Conservation (phyloP, 1,140 invertebrate genomes). For the Drosophila aff. region DNA sequence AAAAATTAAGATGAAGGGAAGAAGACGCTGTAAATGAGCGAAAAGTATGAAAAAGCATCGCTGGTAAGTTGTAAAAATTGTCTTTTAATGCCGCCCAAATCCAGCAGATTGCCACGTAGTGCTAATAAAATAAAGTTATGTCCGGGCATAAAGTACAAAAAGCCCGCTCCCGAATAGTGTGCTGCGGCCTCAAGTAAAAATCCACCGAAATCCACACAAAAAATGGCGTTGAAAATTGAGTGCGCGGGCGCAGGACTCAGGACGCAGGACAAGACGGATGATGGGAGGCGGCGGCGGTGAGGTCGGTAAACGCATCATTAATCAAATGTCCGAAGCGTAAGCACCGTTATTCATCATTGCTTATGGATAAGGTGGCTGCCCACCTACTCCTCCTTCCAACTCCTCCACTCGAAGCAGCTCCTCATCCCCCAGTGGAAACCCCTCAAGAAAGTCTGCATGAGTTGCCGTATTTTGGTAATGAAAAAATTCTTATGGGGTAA, state of each 20-base stretch:
- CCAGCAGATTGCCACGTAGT: conserved; percentile 84
- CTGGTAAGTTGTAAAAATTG: conserved; percentile 83
- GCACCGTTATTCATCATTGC: conserved; percentile 84
- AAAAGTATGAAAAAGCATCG: conserved; percentile 68
- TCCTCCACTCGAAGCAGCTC: neutral
- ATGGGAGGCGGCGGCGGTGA: conserved; percentile 7
- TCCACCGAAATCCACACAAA: conserved; percentile 49
- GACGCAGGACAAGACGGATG: conserved; percentile 17
- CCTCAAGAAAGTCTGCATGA: conserved; percentile 43
- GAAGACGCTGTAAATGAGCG: conserved; percentile 33
- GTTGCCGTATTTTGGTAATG: conserved; percentile 55
- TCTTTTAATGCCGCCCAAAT: conserved; percentile 84
- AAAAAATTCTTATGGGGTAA: conserved; percentile 13
- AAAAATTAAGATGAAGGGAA: conserved; percentile 15
- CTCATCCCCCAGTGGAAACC: conserved; percentile 7
- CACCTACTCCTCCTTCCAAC: conserved; percentile 1
- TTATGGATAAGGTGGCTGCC: conserved; percentile 60
- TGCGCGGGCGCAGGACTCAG: conserved; percentile 60
- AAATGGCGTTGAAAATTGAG: conserved; percentile 67
- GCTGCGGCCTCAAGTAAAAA: conserved; percentile 29
- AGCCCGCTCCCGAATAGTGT: conserved; percentile 61
- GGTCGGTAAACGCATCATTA: conserved; percentile 84
- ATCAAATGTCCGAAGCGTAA: conserved; percentile 84
- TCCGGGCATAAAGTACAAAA: conserved; percentile 70
- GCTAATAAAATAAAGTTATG: conserved; percentile 83